Evolutionary conservation across 2,888 invertebrate species (phyloP).

Genomic region (Chrysolina haemoptera): DNA sequence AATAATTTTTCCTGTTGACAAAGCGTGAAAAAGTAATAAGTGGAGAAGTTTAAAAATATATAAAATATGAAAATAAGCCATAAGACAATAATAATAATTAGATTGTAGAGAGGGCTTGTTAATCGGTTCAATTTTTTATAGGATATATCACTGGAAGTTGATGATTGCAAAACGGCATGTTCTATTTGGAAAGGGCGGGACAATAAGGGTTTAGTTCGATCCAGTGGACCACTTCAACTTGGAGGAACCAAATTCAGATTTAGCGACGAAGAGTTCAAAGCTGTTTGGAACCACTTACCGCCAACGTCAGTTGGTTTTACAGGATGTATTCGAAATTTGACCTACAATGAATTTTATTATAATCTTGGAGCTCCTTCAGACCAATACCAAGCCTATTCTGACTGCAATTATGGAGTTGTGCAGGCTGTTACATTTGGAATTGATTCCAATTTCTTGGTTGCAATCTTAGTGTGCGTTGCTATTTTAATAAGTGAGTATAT

Average conservation of each 20-base stretch:
- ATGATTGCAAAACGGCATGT: conserved; percentile 67
- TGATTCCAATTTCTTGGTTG: conserved; percentile 89
- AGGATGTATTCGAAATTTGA: conserved; percentile 94
- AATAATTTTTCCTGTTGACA: too few relatives aligned
- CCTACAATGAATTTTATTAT: conserved; percentile 89
- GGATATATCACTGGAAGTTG: conserved; percentile 66
- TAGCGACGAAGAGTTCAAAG: conserved; percentile 74
- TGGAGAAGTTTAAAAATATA: too few relatives aligned
- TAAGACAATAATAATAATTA: too few relatives aligned
- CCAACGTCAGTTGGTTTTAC: conserved; percentile 81
- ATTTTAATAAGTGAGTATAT: conserved; percentile 83
- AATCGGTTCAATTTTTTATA: conserved; percentile 61
- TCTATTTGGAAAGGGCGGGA: conserved; percentile 60
- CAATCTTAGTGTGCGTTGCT: conserved; percentile 90
- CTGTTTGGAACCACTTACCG: conserved; percentile 82
- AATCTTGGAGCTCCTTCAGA: conserved; percentile 89
- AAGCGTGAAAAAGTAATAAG: too few relatives aligned
- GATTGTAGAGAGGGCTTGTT: too few relatives aligned
- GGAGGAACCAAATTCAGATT: conserved; percentile 83
- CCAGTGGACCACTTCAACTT: conserved; percentile 91
- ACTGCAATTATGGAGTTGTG: conserved; percentile 82
- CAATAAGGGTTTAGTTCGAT: conserved; percentile 68
- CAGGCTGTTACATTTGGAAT: conserved; percentile 88
- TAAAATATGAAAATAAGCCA: too few relatives aligned
- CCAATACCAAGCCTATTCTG: conserved; percentile 76